A percentile compares a stretch with the other conserved stretches of the same genome.
phyloP scores from a whole-genome alignment of 2,113 vertebrate species.

The Microcebus lehilahytsara region DNA sequence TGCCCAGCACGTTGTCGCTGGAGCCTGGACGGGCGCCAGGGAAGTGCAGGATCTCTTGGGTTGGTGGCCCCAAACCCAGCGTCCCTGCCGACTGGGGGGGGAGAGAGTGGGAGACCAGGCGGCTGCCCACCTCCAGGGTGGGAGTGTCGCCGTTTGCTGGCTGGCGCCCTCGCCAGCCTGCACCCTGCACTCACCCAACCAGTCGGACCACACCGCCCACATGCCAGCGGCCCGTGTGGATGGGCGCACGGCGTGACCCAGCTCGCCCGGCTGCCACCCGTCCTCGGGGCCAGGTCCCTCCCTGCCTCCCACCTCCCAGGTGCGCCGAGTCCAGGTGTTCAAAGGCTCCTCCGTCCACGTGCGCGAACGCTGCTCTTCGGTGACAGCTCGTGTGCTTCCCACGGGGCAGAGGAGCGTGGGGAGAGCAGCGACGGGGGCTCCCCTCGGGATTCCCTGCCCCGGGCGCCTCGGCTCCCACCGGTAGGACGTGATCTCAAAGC shows the following conservation, averaged over 20 bases:
- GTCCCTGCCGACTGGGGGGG: not conserved
- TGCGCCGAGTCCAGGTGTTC: not conserved
- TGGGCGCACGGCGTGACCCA: slow-evolving; percentile 38
- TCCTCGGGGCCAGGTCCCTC: not conserved
- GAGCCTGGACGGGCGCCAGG: not conserved
- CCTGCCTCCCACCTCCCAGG: not conserved
- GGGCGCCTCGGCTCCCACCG: not conserved
- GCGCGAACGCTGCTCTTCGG: not conserved
- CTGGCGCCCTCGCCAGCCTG: not conserved
- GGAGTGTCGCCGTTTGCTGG: not conserved
- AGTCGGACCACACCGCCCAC: slow-evolving; percentile 60
- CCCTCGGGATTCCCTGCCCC: not conserved
- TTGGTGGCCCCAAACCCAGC: not conserved
- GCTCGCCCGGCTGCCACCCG: not conserved
- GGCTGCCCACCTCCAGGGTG: not conserved
- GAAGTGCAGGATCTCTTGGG: not conserved
- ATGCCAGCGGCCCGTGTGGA: slow-evolving; percentile 30
- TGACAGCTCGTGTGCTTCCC: not conserved
- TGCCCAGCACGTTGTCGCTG: not conserved
- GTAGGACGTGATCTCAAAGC: not conserved
- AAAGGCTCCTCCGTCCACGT: not conserved
- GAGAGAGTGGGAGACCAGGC: not conserved
- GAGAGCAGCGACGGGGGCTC: too few relatives aligned
- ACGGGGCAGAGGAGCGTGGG: not conserved
- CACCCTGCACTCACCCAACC: slow-evolving; percentile 57